Evolutionary conservation across 2,797 vertebrate species (phyloP), one percentile per base, ranked within the genome.

Genomic region (Takifugu ocellatus): DNA sequence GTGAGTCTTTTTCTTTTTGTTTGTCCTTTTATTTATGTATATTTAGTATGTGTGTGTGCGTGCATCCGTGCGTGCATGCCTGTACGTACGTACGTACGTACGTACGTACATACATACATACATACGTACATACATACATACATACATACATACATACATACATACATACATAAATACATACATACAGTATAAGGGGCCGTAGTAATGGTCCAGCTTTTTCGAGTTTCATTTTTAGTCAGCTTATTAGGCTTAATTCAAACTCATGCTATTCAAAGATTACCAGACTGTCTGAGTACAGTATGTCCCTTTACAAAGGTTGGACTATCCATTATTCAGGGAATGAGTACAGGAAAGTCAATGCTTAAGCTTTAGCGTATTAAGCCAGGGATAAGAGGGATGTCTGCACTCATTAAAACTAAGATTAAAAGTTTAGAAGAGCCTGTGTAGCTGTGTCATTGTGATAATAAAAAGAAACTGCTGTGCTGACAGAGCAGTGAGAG

Each of bases 361-460:
- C 51, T 59, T 76, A 58, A 63, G 64, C 57, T 59, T 76, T 59
- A 63, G 64, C 57, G 63, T 80, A 77, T 75, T 65, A 79, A 58
- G 51, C 59, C 25, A 10, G 60, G 59, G 51, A 78, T 72, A 54
- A 68, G 52, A 70, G 49, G 67, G 62, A 68, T 60, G 60, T 61
- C 56, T 60, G 54, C 54, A 11, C 62, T 75, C 47, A 54, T 63
- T 82, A 84, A 79, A 79, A 73, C 50, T 50, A 25, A 73, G 79
- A 83, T 82, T 73, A 76, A 83, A 82, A 83, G 71, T 86, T 83
- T 64, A 65, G 39, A 65, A 51, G 65, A 70, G 48, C 44, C 52
- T 43, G 25, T 59, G 63, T n/a, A 39, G 36, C 51, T 39, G 25
- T 14, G 12, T 53, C 17, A 6, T 12, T 56, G 47, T 63, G 55